These are phyloP conservation scores for Callopanchax toddi DNA, from an alignment of 2,113 vertebrate species.

Conservation along the genomic window DNA sequence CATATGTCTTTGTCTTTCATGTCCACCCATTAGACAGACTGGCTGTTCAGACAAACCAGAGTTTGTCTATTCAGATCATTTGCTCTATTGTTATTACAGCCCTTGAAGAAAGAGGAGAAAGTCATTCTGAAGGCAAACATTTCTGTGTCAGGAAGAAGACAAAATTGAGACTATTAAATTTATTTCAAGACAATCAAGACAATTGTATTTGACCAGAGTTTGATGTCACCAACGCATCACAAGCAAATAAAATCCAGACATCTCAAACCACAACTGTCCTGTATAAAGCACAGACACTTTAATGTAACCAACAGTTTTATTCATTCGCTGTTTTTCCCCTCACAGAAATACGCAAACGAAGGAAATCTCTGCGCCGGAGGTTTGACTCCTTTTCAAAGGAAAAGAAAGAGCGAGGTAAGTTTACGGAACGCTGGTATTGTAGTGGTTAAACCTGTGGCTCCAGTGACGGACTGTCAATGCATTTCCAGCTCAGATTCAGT, in stretches of 20 bases:
- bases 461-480: neutral
- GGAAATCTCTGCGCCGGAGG: slow-evolving; percentile 84
- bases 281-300: neutral
- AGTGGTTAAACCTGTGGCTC: neutral
- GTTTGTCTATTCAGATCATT: neutral
- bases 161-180: neutral
- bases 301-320: neutral
- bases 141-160: neutral
- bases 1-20: neutral
- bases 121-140: neutral
- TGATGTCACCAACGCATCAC: neutral
- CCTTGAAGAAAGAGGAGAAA: slow-evolving; percentile 2
- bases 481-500: neutral
- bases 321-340: slow-evolving; percentile 2
- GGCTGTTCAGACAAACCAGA: slow-evolving; percentile 35
- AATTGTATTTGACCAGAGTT: neutral
- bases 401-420: slow-evolving; percentile 83
- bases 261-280: slow-evolving; percentile 1
- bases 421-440: neutral
- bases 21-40: slow-evolving; percentile 7
- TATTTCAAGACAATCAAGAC: neutral
- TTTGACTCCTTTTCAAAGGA: slow-evolving; percentile 88
- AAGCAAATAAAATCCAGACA: neutral
- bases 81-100: slow-evolving; percentile 5
- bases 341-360: slow-evolving; percentile 79